phyloP scores from a whole-genome alignment of 2,113 vertebrate genomes.

The Oostethus manadensis region DNA sequence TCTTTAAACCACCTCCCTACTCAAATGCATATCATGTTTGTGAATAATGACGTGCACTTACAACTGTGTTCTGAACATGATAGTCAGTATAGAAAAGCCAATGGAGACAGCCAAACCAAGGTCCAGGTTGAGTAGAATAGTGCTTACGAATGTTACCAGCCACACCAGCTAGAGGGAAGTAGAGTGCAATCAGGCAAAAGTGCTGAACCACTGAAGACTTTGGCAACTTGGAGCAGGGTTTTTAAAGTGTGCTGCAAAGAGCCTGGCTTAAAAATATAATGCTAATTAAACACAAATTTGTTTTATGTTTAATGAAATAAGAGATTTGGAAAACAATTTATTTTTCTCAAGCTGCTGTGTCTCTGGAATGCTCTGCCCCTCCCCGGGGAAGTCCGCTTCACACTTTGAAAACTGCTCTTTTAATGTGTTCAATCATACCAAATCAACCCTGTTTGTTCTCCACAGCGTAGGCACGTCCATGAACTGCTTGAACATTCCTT shows the following conservation, averaged over 20 bases:
- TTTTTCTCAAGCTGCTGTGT: too few relatives aligned
- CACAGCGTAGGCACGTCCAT: slow-evolving; percentile 76
- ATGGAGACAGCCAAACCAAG: slow-evolving; percentile 80
- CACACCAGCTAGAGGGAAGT: slow-evolving; percentile 76
- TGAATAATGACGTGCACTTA: slow-evolving; percentile 56
- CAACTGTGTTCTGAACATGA: slow-evolving; percentile 91
- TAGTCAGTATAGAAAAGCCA: slow-evolving; percentile 81
- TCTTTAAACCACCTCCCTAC: not conserved
- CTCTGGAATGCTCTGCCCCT: too few relatives aligned
- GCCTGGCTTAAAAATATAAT: too few relatives aligned
- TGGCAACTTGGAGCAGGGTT: too few relatives aligned
- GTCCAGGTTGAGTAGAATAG: slow-evolving; percentile 83
- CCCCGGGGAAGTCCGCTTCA: too few relatives aligned
- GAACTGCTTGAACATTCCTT: slow-evolving; percentile 88
- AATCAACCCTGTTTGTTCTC: slow-evolving; percentile 78
- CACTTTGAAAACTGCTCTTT: too few relatives aligned
- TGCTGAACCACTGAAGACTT: not conserved
- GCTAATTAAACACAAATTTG: too few relatives aligned
- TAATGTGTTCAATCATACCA: slow-evolving; percentile 68
- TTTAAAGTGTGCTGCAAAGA: too few relatives aligned
- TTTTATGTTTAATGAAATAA: too few relatives aligned
- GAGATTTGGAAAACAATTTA: too few relatives aligned
- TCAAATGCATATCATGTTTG: not conserved
- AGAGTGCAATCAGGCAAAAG: slow-evolving; percentile 16
- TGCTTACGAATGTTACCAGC: slow-evolving; percentile 82